Evolutionary conservation across 2,113 vertebrate species (phyloP), one percentile per base, ranked within the genome.

Genomic region (Natator depressus): DNA sequence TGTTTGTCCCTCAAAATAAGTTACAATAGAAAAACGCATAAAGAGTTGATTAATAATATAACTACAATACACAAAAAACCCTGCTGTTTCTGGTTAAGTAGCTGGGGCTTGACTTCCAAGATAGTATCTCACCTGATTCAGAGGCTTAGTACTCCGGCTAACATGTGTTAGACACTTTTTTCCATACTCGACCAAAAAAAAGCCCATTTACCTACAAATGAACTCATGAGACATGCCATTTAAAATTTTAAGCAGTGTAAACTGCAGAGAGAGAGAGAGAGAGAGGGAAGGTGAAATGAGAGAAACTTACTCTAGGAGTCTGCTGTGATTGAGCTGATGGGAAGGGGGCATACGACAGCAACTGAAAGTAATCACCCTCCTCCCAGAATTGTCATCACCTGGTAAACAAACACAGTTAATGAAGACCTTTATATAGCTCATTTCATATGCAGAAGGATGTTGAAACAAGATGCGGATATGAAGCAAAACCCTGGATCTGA

Each of bases 321-420:
- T 98, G 29, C 89, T 98, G 95, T 99, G 99, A 98, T 99, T 98
- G 85, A 99, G 98, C 96, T 99, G 98, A 65, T 99, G 98, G 1
- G 98, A 99, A 0, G 99, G 99, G 2, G 99, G 99, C 97, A 99
- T 94, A 89, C 97, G 98, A 94, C 98, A 99, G 97, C 99, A 99
- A 94, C 99, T 99, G 97, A 99, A 99, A 9, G 97, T 97, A 82
- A 99, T 97, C 86, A 99, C 90, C 85, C 98, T 99, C 91, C 99
- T 98, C 83, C 99, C 99, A 11, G 98, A 98, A 94, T 96, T 96
- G 94, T 99, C 99, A 75, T 99, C 98, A 78, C 99, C 99, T 99
- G 96, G 24, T 57, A 25, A 95, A 85, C 13, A 92, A 86, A 95
- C 20, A 82, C 24, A 84, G 11, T 55, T 35, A 55, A 50, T 38